phyloP scores from a whole-genome alignment of 2,797 vertebrate species.

The Oceanodroma leucorhoa region DNA sequence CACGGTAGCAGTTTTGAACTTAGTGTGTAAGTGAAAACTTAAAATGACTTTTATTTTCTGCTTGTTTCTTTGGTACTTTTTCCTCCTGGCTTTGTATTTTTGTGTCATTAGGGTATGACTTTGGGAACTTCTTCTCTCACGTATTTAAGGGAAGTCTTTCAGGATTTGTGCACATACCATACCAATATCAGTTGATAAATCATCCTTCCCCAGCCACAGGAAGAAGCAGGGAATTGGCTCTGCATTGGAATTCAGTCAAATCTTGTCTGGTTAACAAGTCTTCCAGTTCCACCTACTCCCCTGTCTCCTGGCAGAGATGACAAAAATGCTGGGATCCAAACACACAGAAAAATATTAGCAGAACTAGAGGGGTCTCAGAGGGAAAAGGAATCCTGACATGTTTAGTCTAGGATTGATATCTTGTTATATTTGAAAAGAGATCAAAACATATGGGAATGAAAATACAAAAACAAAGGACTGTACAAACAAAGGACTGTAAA shows the following conservation, averaged over 20 bases:
- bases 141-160: background rate
- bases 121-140: background rate
- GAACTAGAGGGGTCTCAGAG: background rate
- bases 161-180: background rate
- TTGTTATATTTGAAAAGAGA: conserved; percentile 2
- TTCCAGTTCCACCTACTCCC: background rate
- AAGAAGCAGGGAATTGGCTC: background rate
- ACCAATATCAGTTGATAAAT: background rate
- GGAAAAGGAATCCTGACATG: background rate
- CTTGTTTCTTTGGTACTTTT: background rate
- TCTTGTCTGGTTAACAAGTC: background rate
- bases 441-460: background rate
- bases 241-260: background rate
- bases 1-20: background rate
- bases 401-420: background rate
- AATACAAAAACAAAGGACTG: background rate
- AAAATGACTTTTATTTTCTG: background rate
- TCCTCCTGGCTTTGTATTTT: background rate
- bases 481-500: background rate
- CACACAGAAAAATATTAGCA: background rate
- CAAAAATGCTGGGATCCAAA: background rate
- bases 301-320: background rate
- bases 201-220: background rate
- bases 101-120: background rate
- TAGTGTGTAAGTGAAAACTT: background rate